Evolutionary conservation across 2,113 vertebrate species (phyloP), one percentile per base, ranked within the genome.

Genomic region (Aegithalos caudatus): DNA sequence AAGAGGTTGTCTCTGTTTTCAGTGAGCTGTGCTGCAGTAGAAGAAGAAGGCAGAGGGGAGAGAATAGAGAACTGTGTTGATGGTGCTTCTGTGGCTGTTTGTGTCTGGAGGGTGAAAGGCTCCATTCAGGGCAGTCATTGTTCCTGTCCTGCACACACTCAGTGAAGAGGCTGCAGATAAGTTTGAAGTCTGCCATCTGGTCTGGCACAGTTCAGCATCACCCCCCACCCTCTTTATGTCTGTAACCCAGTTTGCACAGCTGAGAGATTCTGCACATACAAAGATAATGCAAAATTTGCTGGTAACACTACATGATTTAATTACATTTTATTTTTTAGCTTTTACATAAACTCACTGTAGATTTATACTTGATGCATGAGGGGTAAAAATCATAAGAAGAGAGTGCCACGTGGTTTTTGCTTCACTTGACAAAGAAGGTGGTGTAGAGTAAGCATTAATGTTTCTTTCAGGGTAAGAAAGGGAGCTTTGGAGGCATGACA

Each of bases 121-220:
- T 85, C 62, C 54, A 53, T 92, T 96, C 86, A 73, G 88, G 50
- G 13, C 53, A 48, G n/a, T 70, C 65, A 24, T 69, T 81, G 78
- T 88, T 90, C 37, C 25, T 86, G 78, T 50, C 60, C 71, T 66
- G 38, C 40, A 51, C 73, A 11, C 56, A 38, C 45, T 90, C 27
- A 31, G 13, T 54, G 80, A 72, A 73, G 64, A 53, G 37, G 54
- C 24, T 88, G 51, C 53, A 54, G 65, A 44, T 61, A 74, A 84
- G 10, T 79, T 80, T 92, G 74, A 88, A 76, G 90, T 66, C 66
- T 94, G 72, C 84, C 56, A 67, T 95, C 78, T 94, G 82, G 72
- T 93, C 78, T 91, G 88, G 65, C 80, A 66, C 14, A 67, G 54
- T 58, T 57, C 40, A 66, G 31, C 51, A 40, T 56, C 23, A 50